Evolutionary conservation across 2,888 invertebrate genomes (phyloP).

Genomic region (Sabellastarte sp.): DNA sequence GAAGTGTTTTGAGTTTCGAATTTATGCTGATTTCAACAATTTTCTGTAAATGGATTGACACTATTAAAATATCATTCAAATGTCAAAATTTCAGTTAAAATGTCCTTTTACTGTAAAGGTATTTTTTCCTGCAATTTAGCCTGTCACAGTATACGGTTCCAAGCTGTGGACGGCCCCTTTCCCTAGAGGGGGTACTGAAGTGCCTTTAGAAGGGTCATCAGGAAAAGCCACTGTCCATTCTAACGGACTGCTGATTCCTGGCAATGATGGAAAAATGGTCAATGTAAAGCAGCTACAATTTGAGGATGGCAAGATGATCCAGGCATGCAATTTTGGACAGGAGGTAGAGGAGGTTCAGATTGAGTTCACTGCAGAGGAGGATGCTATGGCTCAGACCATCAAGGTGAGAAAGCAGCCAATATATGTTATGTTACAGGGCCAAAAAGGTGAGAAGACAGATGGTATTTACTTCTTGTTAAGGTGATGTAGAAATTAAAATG

Average conservation of each 20-base stretch:
- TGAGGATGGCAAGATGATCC: slow-evolving; percentile 73
- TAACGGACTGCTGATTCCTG: slow-evolving; percentile 76
- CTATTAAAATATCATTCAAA: too few relatives aligned
- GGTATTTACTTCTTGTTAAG: too few relatives aligned
- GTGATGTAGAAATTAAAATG: too few relatives aligned
- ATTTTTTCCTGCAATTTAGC: too few relatives aligned
- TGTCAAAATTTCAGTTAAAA: too few relatives aligned
- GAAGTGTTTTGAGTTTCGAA: too few relatives aligned
- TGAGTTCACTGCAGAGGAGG: slow-evolving; percentile 64
- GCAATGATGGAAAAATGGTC: slow-evolving; percentile 77
- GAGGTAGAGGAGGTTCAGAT: slow-evolving; percentile 63
- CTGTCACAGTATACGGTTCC: slow-evolving; percentile 79
- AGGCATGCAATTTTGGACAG: slow-evolving; percentile 71
- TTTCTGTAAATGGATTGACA: too few relatives aligned
- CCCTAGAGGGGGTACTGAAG: slow-evolving; percentile 61
- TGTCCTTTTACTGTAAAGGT: too few relatives aligned
- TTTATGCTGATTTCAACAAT: too few relatives aligned
- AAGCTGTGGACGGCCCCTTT: slow-evolving; percentile 68
- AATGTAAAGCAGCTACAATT: slow-evolving; percentile 74
- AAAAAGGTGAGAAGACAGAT: too few relatives aligned
- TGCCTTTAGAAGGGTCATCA: slow-evolving; percentile 68
- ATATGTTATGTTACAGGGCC: too few relatives aligned
- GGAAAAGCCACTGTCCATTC: slow-evolving; percentile 73
- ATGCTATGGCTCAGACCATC: slow-evolving; percentile 66
- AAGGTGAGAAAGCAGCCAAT: slow-evolving; percentile 55